Evolutionary conservation across 23 tunicate genomes (phyloP), one percentile per base, ranked within the genome.

Genomic region (Halocynthia aurantium): DNA sequence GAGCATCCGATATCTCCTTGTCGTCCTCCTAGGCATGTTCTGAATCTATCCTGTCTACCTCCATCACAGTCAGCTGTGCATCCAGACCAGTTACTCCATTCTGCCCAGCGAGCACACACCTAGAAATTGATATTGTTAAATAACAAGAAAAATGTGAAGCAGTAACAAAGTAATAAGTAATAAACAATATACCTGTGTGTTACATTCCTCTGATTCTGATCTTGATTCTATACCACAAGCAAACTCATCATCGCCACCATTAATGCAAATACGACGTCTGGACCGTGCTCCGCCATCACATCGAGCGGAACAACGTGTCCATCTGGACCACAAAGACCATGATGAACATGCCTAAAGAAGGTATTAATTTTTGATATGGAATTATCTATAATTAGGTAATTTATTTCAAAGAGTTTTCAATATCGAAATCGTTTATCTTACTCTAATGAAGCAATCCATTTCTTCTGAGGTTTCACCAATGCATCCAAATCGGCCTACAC

Each of bases 161-260:
- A 18, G 17, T 60, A n/a, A 60, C 4, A 60, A 60, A 60, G 64
- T 60, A 60, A 60, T n/a, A 18, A 19, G 31, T 40, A 67, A 11
- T 15, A 67, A 78, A 10, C 52, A 11, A 80, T 63, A 19, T 18
- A 83, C 88, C 57, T 60, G 55, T 57, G 53, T 50, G 61, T 70
- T 70, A 74, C 93, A 87, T 8, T 62, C 50, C 10, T 82, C 70
- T 57, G 61, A 19, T 20, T 87, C 87, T 6, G 69, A 62, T 15
- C 67, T 76, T 10, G 65, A 20, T 74, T 54, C 78, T 20, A 17
- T 11, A 20, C 78, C 78, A 54, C 78, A 74, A 18, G 78, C 78
- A 51, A 53, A 74, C 8, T 8, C 19, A 54, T 74, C 78, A 56
- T 64, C 78, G 21, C 56, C 62, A 20, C 50, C 56, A 49, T 74